phyloP scores from a whole-genome alignment of 2,797 vertebrate species.

The Darevskia mixta region DNA sequence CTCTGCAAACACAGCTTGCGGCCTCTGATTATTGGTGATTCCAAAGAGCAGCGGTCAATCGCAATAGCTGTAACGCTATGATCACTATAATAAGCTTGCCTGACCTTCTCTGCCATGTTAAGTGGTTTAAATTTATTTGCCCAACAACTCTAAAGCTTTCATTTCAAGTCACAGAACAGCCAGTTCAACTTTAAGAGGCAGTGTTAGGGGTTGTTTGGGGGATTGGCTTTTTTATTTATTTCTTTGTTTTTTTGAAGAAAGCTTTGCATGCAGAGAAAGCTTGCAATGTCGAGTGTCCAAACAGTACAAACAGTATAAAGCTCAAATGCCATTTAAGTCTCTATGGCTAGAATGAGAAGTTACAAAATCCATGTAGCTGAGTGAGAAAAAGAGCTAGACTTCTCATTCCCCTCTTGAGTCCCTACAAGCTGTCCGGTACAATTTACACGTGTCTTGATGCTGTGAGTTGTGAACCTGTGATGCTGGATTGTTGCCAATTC shows the following conservation, averaged over 20 bases:
- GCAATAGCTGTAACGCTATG: constrained; percentile 88
- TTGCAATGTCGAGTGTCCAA: neutral
- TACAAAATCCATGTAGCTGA: no score
- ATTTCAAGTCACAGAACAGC: constrained; percentile 87
- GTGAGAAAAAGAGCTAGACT: no score
- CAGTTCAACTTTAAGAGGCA: constrained; percentile 79
- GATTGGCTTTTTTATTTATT: constrained; percentile 49
- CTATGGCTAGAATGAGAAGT: neutral
- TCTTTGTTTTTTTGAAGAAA: neutral
- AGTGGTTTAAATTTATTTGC: constrained; percentile 91
- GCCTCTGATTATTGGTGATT: constrained; percentile 90
- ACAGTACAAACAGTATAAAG: neutral
- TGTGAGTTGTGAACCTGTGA: no score
- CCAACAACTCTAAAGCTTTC: constrained; percentile 86
- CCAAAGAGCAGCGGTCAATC: constrained; percentile 87
- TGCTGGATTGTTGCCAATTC: no score
- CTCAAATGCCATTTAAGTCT: constrained; percentile 26
- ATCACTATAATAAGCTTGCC: constrained; percentile 89
- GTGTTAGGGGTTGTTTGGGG: constrained; percentile 19
- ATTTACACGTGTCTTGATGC: neutral
- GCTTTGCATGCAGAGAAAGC: neutral
- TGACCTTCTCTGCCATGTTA: constrained; percentile 89
- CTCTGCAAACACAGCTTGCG: constrained; percentile 90
- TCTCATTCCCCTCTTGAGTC: no score
- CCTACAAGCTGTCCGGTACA: neutral